These are phyloP conservation scores for Varanus komodoensis DNA, from an alignment of 2,113 vertebrate genomes.

Conservation along the genomic window DNA sequence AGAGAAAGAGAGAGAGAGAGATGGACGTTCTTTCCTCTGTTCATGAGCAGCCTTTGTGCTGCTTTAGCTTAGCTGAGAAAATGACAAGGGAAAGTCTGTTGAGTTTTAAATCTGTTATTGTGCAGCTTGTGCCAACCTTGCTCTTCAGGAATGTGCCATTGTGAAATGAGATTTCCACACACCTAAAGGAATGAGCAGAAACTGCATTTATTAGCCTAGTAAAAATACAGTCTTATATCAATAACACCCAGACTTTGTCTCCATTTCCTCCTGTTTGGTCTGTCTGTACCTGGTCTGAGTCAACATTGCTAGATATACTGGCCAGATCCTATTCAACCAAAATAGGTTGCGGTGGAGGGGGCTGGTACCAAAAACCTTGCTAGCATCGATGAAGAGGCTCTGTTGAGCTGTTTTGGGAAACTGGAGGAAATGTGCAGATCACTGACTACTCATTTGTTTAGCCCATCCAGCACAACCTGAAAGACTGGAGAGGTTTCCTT, in stretches of 20 bases:
- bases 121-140: conserved; percentile 19
- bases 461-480: not conserved
- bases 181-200: conserved; percentile 62
- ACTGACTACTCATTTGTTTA: conserved; percentile 24
- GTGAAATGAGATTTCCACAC: conserved; percentile 64
- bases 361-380: conserved; percentile 47
- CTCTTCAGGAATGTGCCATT: conserved; percentile 64
- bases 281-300: conserved; percentile 47
- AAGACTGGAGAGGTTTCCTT: not conserved
- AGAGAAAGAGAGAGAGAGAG: not conserved
- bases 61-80: conserved; percentile 43
- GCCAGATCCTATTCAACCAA: conserved; percentile 44
- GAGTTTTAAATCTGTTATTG: conserved; percentile 45
- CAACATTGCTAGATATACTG: conserved; percentile 42
- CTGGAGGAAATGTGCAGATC: conserved; percentile 20
- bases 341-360: not conserved
- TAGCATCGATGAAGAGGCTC: conserved; percentile 44
- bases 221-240: conserved; percentile 66
- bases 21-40: conserved; percentile 30
- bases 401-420: conserved; percentile 33
- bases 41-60: not conserved
- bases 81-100: not conserved
- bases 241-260: conserved; percentile 50
- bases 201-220: conserved; percentile 57
- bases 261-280: conserved; percentile 60